Conservation (phyloP, 64 coral and sea anemone species). For the Trachythela sp. region DNA sequence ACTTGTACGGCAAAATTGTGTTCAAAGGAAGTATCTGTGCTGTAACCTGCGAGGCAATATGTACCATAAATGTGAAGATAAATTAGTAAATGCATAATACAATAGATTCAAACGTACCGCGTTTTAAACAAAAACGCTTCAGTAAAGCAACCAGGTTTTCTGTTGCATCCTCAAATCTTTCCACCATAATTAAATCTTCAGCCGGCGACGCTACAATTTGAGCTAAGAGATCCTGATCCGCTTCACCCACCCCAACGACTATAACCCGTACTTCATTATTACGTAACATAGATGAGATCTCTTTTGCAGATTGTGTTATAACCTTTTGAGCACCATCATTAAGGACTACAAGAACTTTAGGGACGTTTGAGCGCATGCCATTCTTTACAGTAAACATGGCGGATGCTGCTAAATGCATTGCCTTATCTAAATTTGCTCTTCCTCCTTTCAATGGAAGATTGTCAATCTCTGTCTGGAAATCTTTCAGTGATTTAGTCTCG, state of each 20-base stretch:
- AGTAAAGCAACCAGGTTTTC: not conserved
- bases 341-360: not conserved
- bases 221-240: not conserved
- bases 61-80: too few relatives aligned
- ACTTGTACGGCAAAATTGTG: too few relatives aligned
- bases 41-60: too few relatives aligned
- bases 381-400: not conserved
- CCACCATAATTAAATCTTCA: not conserved
- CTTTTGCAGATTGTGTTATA: not conserved
- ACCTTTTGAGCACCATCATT: conserved; percentile 18
- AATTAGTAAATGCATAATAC: too few relatives aligned
- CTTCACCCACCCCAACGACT: conserved; percentile 10
- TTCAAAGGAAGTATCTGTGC: too few relatives aligned
- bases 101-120: not conserved
- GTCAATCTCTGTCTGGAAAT: not conserved
- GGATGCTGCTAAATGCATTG: not conserved
- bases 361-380: not conserved
- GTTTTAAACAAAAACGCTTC: not conserved
- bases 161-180: not conserved
- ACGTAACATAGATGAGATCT: not conserved
- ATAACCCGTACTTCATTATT: not conserved
- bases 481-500: not conserved
- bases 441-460: not conserved
- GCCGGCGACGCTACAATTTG: conserved; percentile 3
- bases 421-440: not conserved